These are phyloP conservation scores for Prosapia bicincta DNA, from an alignment of 2,888 invertebrate genomes.

Conservation along the genomic window DNA sequence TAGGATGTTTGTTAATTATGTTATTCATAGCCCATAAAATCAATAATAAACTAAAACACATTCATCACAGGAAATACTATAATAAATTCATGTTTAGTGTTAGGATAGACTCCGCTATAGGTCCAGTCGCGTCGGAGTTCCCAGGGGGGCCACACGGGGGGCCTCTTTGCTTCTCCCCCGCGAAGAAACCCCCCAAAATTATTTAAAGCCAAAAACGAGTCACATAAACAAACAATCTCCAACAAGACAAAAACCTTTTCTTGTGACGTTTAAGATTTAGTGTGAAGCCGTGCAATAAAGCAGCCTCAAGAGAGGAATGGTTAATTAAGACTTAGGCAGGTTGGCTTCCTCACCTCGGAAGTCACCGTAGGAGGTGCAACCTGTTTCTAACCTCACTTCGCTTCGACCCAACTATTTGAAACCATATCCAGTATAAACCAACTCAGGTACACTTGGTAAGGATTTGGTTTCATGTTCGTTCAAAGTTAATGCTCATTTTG, in stretches of 20 bases:
- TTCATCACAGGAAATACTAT: neutral
- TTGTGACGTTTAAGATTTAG: conserved; percentile 20
- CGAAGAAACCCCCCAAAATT: conserved; percentile 12
- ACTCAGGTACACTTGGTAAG: too few species aligned
- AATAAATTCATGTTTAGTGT: neutral
- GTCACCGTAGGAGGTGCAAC: neutral
- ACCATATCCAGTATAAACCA: neutral
- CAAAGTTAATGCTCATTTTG: too few species aligned
- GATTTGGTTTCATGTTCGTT: too few species aligned
- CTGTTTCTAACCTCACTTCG: neutral
- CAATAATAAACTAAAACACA: neutral
- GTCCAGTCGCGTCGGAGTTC: neutral
- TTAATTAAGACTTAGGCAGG: neutral
- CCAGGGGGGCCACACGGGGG: conserved; percentile 6
- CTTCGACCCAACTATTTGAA: neutral
- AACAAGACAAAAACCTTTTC: conserved; percentile 18
- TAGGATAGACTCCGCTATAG: neutral
- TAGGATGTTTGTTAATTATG: neutral
- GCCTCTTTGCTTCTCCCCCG: neutral
- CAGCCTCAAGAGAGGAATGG: neutral
- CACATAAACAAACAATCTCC: conserved; percentile 27
- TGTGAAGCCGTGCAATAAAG: conserved; percentile 4
- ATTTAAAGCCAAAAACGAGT: conserved; percentile 15
- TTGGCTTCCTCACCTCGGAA: neutral
- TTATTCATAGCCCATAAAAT: neutral